Evolutionary conservation across 2,113 vertebrate species (phyloP).

Genomic region (Elanus axillaris): DNA sequence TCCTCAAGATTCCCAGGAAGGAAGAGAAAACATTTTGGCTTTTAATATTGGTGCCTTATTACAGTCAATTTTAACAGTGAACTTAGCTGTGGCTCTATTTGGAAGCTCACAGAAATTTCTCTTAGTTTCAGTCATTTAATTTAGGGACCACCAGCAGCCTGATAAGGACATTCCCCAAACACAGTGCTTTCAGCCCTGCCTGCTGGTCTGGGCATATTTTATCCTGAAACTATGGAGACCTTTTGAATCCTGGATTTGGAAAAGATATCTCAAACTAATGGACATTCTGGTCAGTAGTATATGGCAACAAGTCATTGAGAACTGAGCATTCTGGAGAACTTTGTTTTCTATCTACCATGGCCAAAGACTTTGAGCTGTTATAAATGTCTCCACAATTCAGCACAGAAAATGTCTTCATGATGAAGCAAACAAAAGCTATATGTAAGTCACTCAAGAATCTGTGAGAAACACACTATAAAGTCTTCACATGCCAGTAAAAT

Average conservation of each 20-base stretch:
- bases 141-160: neutral
- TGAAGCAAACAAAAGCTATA: neutral
- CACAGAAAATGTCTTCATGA: neutral
- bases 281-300: neutral
- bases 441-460: neutral
- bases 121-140: neutral
- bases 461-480: neutral
- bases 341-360: neutral
- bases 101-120: neutral
- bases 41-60: neutral
- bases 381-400: neutral
- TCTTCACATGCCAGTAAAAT: neutral
- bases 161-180: neutral
- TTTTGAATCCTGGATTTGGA: neutral
- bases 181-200: neutral
- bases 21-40: neutral
- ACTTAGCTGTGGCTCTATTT: neutral
- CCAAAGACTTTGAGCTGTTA: neutral
- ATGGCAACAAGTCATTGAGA: neutral
- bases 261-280: neutral
- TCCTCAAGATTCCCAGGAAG: neutral
- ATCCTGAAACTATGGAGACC: neutral
- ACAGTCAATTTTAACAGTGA: neutral
- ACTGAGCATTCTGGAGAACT: neutral
- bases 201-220: neutral